A percentile compares a stretch with the other conserved stretches of the same genome.
Conservation (phyloP, 2,797 vertebrate species). For the Glossophaga mutica region DNA sequence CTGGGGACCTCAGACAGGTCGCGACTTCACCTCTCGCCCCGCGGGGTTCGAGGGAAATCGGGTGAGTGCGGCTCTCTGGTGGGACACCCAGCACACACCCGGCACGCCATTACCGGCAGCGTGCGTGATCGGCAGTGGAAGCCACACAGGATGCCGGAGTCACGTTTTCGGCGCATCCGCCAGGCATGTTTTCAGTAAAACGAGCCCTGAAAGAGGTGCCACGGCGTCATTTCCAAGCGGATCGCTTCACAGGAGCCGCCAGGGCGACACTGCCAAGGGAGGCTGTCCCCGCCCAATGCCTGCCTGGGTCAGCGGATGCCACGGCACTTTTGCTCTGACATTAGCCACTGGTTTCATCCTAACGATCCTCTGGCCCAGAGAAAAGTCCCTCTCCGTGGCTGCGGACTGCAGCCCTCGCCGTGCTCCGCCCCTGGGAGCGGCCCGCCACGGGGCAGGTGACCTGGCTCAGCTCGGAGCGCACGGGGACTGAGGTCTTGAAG, state of each 20-base stretch:
- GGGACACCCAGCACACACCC: rapidly evolving
- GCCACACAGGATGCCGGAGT: background rate
- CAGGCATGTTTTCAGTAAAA: background rate
- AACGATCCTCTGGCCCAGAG: background rate
- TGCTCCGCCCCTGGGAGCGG: too few relatives aligned
- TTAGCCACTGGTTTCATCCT: background rate
- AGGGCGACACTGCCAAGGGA: rapidly evolving
- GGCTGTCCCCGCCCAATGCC: rapidly evolving
- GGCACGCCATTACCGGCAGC: background rate
- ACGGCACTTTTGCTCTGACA: rapidly evolving
- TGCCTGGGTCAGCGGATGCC: background rate
- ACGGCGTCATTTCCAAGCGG: background rate
- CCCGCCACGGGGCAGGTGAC: too few relatives aligned
- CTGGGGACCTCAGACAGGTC: background rate
- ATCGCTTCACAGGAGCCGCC: rapidly evolving
- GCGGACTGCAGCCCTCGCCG: rapidly evolving
- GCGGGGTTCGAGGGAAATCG: background rate
- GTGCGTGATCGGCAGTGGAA: rapidly evolving
- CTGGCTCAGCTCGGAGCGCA: background rate
- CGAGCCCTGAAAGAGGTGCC: background rate
- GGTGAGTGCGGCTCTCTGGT: background rate
- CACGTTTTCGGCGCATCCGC: background rate
- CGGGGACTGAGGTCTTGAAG: background rate
- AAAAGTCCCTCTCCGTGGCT: background rate
- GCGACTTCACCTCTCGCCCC: rapidly evolving